Conservation (phyloP, 2,888 invertebrate genomes). For the Saturnia pavonia region DNA sequence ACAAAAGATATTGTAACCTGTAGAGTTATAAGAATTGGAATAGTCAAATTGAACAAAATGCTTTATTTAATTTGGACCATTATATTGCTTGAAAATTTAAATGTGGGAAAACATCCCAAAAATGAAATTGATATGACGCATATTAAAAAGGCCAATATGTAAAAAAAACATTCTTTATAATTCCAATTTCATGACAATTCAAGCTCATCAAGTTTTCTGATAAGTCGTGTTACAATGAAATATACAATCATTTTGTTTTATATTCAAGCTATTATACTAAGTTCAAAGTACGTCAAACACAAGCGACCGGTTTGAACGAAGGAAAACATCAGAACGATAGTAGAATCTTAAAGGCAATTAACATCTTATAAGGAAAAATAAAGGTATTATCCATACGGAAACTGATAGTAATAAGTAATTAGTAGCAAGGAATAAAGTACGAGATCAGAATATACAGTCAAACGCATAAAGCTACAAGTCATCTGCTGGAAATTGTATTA, state of each 20-base stretch:
- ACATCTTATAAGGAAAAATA: slow-evolving; percentile 2
- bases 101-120: background rate
- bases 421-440: background rate
- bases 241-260: background rate
- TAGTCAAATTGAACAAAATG: background rate
- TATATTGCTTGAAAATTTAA: background rate
- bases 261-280: background rate
- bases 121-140: background rate
- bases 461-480: background rate
- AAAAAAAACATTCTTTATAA: background rate
- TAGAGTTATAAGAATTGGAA: background rate
- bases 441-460: background rate
- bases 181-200: background rate
- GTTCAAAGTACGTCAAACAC: background rate
- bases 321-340: slow-evolving; percentile 5
- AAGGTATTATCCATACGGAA: background rate
- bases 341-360: background rate
- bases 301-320: background rate
- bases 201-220: background rate
- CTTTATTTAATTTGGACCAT: background rate
- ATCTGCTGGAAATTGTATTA: background rate
- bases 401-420: background rate
- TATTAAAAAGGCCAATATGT: background rate
- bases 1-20: background rate
- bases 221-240: background rate